These are phyloP conservation scores for Myocastor coypus DNA, from an alignment of 2,113 vertebrate genomes.

Conservation along the genomic window DNA sequence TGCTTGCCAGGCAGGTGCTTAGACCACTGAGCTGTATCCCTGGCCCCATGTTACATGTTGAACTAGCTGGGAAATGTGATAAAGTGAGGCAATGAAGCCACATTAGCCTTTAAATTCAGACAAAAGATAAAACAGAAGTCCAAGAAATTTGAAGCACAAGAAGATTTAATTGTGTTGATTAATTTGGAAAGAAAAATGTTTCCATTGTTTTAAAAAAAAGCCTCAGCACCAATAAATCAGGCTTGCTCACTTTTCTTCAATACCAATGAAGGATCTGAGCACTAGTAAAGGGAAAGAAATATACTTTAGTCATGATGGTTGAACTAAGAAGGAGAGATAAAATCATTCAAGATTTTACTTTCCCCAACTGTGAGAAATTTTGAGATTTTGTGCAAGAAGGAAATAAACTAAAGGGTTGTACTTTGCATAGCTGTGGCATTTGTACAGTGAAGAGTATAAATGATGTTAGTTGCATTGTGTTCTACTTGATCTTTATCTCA, in stretches of 20 bases:
- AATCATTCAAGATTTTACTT: not conserved
- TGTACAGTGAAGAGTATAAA: not conserved
- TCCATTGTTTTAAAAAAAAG: not conserved
- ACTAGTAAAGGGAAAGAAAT: not conserved
- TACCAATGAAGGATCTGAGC: not conserved
- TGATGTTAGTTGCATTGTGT: not conserved
- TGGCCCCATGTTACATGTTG: not conserved
- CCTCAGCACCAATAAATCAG: not conserved
- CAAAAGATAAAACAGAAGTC: not conserved
- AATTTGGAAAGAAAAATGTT: conserved; percentile 7
- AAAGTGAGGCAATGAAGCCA: not conserved
- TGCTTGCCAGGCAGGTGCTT: no score
- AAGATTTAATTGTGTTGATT: not conserved
- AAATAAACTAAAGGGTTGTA: not conserved
- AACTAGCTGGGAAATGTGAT: not conserved
- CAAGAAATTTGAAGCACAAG: not conserved
- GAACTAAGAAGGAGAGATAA: not conserved
- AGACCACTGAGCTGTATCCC: no score
- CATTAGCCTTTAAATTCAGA: not conserved
- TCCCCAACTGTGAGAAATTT: not conserved
- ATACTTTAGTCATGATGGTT: not conserved
- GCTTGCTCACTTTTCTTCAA: not conserved
- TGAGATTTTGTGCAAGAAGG: not conserved
- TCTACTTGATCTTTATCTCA: not conserved
- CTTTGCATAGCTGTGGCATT: not conserved